Evolutionary conservation across 2,113 vertebrate species (phyloP).

Genomic region (Eulacestoma nigropectus): DNA sequence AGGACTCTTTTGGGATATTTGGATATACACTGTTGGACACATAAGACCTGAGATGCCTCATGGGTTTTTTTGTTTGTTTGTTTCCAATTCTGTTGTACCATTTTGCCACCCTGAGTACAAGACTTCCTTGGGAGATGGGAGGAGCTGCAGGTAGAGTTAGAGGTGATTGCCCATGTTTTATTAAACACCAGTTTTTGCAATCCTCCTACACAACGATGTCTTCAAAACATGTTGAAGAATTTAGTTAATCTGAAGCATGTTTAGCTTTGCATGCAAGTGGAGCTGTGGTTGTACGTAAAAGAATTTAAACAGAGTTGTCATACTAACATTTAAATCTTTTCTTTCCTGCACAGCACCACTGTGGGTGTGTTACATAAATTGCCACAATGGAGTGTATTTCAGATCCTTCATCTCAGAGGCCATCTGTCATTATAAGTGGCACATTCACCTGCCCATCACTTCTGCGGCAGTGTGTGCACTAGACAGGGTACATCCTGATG

Average conservation of each 20-base stretch:
- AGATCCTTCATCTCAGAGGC: neutral
- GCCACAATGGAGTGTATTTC: slow-evolving; percentile 13
- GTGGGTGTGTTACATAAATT: slow-evolving; percentile 44
- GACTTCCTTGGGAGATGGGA: neutral
- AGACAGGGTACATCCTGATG: neutral
- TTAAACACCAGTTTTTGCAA: neutral
- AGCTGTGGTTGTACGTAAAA: neutral
- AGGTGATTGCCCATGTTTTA: neutral
- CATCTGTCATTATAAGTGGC: slow-evolving; percentile 17
- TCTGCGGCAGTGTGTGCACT: neutral
- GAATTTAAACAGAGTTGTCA: neutral
- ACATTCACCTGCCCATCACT: slow-evolving; percentile 2
- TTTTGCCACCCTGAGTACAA: neutral
- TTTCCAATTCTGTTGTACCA: neutral
- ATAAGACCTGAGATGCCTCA: neutral
- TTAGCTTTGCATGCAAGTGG: neutral
- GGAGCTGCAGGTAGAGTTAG: neutral
- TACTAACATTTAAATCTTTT: slow-evolving; percentile 12
- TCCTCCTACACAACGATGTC: neutral
- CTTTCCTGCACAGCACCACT: neutral
- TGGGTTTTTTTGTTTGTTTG: neutral
- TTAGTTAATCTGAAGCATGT: neutral
- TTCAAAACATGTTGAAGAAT: neutral
- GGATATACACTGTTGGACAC: neutral
- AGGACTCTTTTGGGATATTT: neutral